Evolutionary conservation across 2,888 invertebrate species (phyloP).

Genomic region (Tetragonisca angustula): DNA sequence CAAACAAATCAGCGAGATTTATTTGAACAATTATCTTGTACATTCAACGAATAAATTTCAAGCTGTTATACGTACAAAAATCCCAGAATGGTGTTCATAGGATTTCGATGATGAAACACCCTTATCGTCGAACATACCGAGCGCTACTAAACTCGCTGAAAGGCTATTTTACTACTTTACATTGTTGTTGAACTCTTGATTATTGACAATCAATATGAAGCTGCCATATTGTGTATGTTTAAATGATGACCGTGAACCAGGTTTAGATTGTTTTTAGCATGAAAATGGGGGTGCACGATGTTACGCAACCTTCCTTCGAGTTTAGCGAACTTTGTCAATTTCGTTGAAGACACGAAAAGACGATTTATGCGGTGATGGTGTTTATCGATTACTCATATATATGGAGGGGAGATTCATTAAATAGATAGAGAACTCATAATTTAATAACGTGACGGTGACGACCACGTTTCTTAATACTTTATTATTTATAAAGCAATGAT

Average conservation of each 20-base stretch:
- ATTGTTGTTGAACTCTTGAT: constrained; percentile 70
- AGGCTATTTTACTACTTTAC: constrained; percentile 57
- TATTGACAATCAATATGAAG: constrained; percentile 79
- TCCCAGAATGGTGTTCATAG: constrained; percentile 75
- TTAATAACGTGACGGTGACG: neutral
- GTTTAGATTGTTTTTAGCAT: constrained; percentile 38
- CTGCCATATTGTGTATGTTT: constrained; percentile 43
- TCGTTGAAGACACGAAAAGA: neutral
- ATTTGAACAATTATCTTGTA: neutral
- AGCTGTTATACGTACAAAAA: constrained; percentile 73
- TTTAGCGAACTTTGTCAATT: constrained; percentile 24
- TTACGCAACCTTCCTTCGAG: constrained; percentile 7
- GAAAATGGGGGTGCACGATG: neutral
- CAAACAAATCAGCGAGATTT: neutral
- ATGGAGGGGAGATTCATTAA: neutral
- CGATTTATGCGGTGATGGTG: neutral
- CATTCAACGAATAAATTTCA: too few relatives aligned
- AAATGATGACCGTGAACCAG: constrained; percentile 60
- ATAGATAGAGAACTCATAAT: neutral
- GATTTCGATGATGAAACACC: constrained; percentile 50
- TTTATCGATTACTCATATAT: neutral
- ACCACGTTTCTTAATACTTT: too few relatives aligned
- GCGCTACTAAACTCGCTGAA: constrained; percentile 72
- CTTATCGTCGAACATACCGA: constrained; percentile 73
- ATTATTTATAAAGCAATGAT: neutral